Evolutionary conservation across 2,888 invertebrate species (phyloP).

Genomic region (Meteorus cinctellus): DNA sequence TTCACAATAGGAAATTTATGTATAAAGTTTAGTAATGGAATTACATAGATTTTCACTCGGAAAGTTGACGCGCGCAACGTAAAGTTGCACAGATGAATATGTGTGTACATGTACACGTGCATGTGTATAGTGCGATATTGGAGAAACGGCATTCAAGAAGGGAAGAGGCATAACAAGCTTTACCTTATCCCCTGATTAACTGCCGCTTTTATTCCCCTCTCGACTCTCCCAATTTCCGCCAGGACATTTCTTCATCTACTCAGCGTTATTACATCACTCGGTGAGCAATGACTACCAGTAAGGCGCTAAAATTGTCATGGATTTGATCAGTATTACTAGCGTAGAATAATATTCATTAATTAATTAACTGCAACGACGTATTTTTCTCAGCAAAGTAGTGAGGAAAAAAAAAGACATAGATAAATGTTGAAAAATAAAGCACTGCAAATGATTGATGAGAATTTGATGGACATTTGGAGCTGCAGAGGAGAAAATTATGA

Average conservation of each 20-base stretch:
- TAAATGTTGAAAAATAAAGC: too few relatives aligned
- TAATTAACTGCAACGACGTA: too few relatives aligned
- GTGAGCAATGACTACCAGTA: not conserved
- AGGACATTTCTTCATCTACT: slow-evolving; percentile 15
- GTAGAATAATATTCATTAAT: not conserved
- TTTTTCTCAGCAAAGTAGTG: not conserved
- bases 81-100: not conserved
- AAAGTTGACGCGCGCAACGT: not conserved
- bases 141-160: not conserved
- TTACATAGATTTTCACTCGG: not conserved
- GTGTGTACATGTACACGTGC: not conserved
- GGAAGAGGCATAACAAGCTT: slow-evolving; percentile 21
- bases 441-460: too few relatives aligned
- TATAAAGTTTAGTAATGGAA: not conserved
- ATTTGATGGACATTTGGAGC: too few relatives aligned
- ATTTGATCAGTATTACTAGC: not conserved
- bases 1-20: not conserved
- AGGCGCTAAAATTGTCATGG: not conserved
- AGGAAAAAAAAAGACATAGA: too few relatives aligned
- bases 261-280: slow-evolving; percentile 15
- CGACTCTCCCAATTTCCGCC: slow-evolving; percentile 28
- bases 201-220: slow-evolving; percentile 20
- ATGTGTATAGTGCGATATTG: not conserved
- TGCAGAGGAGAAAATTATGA: too few relatives aligned
- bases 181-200: slow-evolving; percentile 32